These are phyloP conservation scores for Hirudo medicinalis DNA, from an alignment of 1,140 invertebrate genomes.

Conservation along the genomic window DNA sequence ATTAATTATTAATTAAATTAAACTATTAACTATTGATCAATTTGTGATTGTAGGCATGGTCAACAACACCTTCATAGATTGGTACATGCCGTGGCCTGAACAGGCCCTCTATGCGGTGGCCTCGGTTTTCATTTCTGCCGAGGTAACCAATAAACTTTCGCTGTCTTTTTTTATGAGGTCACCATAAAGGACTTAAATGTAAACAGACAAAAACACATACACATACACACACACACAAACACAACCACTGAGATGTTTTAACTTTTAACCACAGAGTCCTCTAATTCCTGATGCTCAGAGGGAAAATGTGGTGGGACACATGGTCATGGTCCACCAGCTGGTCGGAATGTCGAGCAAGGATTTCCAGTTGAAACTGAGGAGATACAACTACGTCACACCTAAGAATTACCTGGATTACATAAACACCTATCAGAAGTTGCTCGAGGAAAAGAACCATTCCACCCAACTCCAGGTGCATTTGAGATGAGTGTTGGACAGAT, in stretches of 20 bases:
- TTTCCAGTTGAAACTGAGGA: slow-evolving; percentile 54
- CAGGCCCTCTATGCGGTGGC: slow-evolving; percentile 60
- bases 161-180: too few relatives aligned
- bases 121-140: slow-evolving; percentile 54
- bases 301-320: slow-evolving; percentile 58
- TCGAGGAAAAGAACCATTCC: slow-evolving; percentile 56
- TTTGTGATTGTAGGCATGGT: slow-evolving; percentile 34
- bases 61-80: slow-evolving; percentile 43
- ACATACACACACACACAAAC: background rate
- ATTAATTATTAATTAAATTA: background rate
- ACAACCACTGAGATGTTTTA: slow-evolving; percentile 1
- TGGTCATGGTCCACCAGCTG: slow-evolving; percentile 65
- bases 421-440: slow-evolving; percentile 56
- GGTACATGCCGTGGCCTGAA: slow-evolving; percentile 45
- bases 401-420: slow-evolving; percentile 79
- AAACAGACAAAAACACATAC: background rate
- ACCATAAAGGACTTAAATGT: background rate
- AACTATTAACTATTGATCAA: background rate
- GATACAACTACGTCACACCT: slow-evolving; percentile 72
- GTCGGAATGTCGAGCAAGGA: slow-evolving; percentile 58
- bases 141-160: slow-evolving; percentile 28
- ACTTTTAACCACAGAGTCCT: slow-evolving; percentile 32
- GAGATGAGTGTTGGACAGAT: background rate
- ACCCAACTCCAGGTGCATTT: slow-evolving; percentile 49
- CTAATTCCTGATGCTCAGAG: slow-evolving; percentile 53